Conservation (phyloP, 2,797 vertebrate species). For the Esox lucius region DNA sequence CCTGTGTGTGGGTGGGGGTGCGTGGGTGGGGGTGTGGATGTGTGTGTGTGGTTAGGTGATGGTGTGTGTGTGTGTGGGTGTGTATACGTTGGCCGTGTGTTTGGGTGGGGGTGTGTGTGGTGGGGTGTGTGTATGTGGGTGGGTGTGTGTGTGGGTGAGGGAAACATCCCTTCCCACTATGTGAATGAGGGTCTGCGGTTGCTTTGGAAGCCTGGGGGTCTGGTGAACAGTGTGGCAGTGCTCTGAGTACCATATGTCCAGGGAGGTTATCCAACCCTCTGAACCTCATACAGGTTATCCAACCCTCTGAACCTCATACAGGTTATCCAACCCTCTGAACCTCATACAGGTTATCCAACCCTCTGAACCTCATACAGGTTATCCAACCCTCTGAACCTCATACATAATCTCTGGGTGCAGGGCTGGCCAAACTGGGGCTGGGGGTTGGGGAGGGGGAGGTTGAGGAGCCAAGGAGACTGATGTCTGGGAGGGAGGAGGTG, state of each 20-base stretch:
- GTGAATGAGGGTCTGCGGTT: constrained; percentile 1
- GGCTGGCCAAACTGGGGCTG: constrained; percentile 31
- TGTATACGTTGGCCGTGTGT: background rate
- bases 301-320: too few species aligned
- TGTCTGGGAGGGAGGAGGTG: constrained; percentile 50
- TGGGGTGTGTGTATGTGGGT: constrained; percentile 18
- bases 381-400: constrained; percentile 14
- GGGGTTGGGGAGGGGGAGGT: constrained; percentile 54
- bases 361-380: constrained; percentile 10
- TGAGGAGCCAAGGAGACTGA: constrained; percentile 45
- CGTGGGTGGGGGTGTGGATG: too few species aligned
- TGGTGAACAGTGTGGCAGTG: background rate
- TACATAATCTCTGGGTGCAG: constrained; percentile 44
- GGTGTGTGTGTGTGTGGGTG: constrained; percentile 1
- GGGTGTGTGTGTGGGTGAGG: constrained; percentile 7
- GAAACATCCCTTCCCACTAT: background rate
- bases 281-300: too few species aligned
- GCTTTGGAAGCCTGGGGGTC: constrained; percentile 19
- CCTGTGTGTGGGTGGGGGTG: constrained; percentile 14
- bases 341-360: too few species aligned
- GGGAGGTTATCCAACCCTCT: background rate
- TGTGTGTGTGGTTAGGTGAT: background rate
- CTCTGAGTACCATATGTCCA: constrained; percentile 9
- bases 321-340: too few species aligned
- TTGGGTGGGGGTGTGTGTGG: constrained; percentile 17